Evolutionary conservation across 2,113 vertebrate species (phyloP).

Genomic region (Psammodynastes pulverulentus): DNA sequence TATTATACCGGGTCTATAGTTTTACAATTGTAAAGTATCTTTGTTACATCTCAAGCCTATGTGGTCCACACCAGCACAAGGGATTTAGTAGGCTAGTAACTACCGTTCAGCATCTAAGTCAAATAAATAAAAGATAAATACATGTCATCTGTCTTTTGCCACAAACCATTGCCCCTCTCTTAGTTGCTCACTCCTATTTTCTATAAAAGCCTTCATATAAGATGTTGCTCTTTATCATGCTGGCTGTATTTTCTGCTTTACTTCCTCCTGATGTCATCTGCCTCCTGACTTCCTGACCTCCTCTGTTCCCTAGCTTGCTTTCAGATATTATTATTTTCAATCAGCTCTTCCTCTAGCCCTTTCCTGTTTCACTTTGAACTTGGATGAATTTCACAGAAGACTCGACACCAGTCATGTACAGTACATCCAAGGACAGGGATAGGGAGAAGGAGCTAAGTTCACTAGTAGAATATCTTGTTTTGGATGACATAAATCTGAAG

Average conservation of each 20-base stretch:
- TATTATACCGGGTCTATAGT: background rate
- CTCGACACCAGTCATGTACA: background rate
- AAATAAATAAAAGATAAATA: background rate
- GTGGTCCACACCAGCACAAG: background rate
- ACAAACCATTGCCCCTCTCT: background rate
- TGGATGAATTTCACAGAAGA: background rate
- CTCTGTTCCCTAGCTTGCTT: background rate
- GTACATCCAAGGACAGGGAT: background rate
- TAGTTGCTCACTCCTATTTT: background rate
- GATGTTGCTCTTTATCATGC: background rate
- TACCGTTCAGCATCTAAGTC: background rate
- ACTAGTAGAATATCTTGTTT: background rate
- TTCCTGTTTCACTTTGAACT: background rate
- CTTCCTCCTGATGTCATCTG: background rate
- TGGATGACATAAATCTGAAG: background rate
- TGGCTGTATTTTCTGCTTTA: background rate
- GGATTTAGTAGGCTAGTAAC: background rate
- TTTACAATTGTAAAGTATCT: background rate
- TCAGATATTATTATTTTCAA: background rate
- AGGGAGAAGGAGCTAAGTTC: background rate
- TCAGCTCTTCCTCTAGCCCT: background rate
- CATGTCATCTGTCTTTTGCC: background rate
- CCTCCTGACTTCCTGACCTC: background rate
- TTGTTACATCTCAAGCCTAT: background rate
- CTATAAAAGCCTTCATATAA: background rate